Evolutionary conservation across 1,140 invertebrate species (phyloP).

Genomic region (Asobara japonica): DNA sequence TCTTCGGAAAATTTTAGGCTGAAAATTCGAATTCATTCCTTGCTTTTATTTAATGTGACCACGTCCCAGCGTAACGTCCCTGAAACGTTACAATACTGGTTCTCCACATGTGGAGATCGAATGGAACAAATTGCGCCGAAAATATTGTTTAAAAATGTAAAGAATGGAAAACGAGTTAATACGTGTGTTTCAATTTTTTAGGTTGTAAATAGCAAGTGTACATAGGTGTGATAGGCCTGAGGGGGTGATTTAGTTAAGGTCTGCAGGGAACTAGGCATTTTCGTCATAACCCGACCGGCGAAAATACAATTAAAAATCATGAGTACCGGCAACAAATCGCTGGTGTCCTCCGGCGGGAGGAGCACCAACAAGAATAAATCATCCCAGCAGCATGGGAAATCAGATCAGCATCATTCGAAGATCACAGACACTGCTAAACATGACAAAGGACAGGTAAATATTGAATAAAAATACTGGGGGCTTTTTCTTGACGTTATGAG

Average conservation of each 20-base stretch:
- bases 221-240: slow-evolving; percentile 61
- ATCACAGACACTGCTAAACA: slow-evolving; percentile 61
- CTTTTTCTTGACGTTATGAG: slow-evolving; percentile 1
- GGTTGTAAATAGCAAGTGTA: slow-evolving; percentile 70
- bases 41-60: too few relatives aligned
- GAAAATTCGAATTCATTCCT: too few relatives aligned
- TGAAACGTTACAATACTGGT: too few relatives aligned
- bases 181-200: slow-evolving; percentile 39
- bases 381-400: slow-evolving; percentile 61
- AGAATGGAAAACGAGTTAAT: too few relatives aligned
- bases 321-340: slow-evolving; percentile 63
- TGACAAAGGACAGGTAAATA: slow-evolving; percentile 60
- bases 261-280: not conserved
- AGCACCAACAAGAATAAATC: slow-evolving; percentile 58
- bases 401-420: slow-evolving; percentile 61
- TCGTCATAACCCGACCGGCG: slow-evolving; percentile 5
- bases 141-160: too few relatives aligned
- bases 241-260: slow-evolving; percentile 22
- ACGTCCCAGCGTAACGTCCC: too few relatives aligned
- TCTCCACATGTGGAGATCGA: too few relatives aligned
- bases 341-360: slow-evolving; percentile 61
- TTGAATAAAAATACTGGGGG: not conserved
- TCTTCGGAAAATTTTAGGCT: too few relatives aligned
- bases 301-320: slow-evolving; percentile 55
- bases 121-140: too few relatives aligned